These are phyloP conservation scores for Nothobranchius furzeri DNA, from an alignment of 2,113 vertebrate genomes.

Conservation along the genomic window DNA sequence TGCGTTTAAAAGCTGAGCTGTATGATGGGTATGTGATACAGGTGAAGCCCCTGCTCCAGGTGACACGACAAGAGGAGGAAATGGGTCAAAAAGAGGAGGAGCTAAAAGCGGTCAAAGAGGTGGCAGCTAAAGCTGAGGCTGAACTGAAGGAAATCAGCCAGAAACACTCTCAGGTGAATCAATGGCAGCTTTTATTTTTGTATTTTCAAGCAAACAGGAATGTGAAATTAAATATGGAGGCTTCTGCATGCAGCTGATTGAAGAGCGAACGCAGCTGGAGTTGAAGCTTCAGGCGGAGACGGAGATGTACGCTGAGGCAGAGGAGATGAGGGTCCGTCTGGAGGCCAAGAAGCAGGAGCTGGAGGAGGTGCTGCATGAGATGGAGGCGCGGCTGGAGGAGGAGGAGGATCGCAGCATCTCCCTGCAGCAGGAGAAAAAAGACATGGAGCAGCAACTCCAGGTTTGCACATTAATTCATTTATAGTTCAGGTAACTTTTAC, in stretches of 20 bases:
- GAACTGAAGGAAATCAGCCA: slow-evolving; percentile 88
- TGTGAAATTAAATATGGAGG: neutral
- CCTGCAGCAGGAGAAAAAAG: slow-evolving; percentile 89
- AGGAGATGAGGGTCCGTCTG: slow-evolving; percentile 90
- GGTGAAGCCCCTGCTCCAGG: slow-evolving; percentile 97
- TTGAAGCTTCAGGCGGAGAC: slow-evolving; percentile 90
- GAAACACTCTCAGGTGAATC: slow-evolving; percentile 87
- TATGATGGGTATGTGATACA: slow-evolving; percentile 44
- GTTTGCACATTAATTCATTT: slow-evolving; percentile 27
- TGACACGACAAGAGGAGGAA: slow-evolving; percentile 95
- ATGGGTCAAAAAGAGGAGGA: slow-evolving; percentile 96
- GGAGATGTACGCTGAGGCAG: slow-evolving; percentile 88
- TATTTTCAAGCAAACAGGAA: too few relatives aligned
- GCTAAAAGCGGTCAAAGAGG: slow-evolving; percentile 84
- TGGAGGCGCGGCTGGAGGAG: slow-evolving; percentile 93
- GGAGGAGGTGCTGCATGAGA: slow-evolving; percentile 94
- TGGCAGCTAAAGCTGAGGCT: slow-evolving; percentile 83
- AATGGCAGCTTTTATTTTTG: accelerated
- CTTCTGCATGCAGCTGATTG: slow-evolving; percentile 76
- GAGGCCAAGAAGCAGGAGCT: slow-evolving; percentile 93
- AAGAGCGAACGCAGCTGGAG: slow-evolving; percentile 88
- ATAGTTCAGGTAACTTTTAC: too few relatives aligned
- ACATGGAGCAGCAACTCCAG: slow-evolving; percentile 92
- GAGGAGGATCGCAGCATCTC: slow-evolving; percentile 87
- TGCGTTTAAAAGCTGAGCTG: neutral